These are phyloP conservation scores for Cyclura pinguis DNA, from an alignment of 2,797 vertebrate genomes.

Conservation along the genomic window DNA sequence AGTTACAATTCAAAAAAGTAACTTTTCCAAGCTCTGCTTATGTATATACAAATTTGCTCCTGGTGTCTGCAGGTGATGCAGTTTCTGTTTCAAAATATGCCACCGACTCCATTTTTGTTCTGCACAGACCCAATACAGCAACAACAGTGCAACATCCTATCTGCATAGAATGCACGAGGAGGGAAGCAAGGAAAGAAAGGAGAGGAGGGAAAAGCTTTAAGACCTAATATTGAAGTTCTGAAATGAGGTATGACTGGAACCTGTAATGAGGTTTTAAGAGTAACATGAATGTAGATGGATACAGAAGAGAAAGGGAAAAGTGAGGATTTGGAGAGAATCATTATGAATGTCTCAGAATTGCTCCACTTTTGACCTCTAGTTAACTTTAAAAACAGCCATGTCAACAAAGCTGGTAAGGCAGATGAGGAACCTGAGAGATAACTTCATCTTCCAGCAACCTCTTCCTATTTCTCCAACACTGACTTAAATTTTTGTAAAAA, in stretches of 20 bases:
- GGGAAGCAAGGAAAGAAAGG: background rate
- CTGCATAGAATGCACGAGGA: background rate
- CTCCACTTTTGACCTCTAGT: background rate
- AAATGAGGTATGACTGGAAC: background rate
- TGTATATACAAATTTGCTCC: background rate
- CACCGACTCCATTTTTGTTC: background rate
- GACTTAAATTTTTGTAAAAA: constrained; percentile 16
- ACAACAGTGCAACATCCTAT: background rate
- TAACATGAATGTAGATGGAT: background rate
- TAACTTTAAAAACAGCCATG: background rate
- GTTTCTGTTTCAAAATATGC: background rate
- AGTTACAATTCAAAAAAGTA: too few species aligned
- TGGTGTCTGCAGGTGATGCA: background rate
- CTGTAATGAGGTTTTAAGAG: background rate
- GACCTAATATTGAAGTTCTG: background rate
- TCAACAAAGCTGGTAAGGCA: background rate
- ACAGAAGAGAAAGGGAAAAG: background rate
- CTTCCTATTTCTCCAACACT: constrained; percentile 31
- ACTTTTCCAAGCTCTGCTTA: background rate
- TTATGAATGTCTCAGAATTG: constrained; percentile 3
- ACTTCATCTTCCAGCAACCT: constrained; percentile 44
- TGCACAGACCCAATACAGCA: background rate
- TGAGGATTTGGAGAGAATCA: background rate
- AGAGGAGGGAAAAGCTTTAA: background rate
- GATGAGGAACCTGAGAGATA: background rate